Evolutionary conservation across 1,140 invertebrate genomes (phyloP).

Genomic region (Episyrphus balteatus): DNA sequence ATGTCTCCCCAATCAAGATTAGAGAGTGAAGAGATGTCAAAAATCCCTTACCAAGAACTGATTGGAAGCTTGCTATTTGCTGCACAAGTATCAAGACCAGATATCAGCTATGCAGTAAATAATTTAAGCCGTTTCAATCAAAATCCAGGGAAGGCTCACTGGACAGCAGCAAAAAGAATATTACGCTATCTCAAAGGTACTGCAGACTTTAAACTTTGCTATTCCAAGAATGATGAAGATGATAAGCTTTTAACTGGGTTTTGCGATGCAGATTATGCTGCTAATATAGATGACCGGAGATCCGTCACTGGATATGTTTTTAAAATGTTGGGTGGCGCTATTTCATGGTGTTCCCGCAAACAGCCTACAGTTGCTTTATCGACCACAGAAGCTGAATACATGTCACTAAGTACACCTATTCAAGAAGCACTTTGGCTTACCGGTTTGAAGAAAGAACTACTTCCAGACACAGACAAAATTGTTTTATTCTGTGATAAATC

Average conservation of each 20-base stretch:
- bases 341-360: conserved; percentile 20
- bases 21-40: neutral
- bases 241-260: too few species aligned
- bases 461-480: neutral
- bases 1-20: too few species aligned
- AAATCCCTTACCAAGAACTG: conserved; percentile 11
- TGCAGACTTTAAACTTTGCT: too few species aligned
- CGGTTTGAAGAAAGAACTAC: neutral
- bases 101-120: conserved; percentile 19
- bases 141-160: too few species aligned
- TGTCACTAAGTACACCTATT: neutral
- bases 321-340: conserved; percentile 9
- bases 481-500: neutral
- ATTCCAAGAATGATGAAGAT: too few species aligned
- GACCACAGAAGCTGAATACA: conserved; percentile 8
- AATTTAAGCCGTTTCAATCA: conserved; percentile 11
- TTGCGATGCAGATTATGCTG: conserved; percentile 17
- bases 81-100: too few species aligned
- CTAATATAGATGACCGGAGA: too few species aligned
- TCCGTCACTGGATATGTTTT: conserved; percentile 25
- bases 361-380: conserved; percentile 29
- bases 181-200: too few species aligned
- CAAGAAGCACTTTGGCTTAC: neutral
- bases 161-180: too few species aligned
- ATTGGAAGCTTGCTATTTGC: conserved; percentile 31